Percentiles rank a stretch among this genome's conserved stretches.
Conservation (phyloP, 2,888 invertebrate genomes). For the Eupsilia transversa region DNA sequence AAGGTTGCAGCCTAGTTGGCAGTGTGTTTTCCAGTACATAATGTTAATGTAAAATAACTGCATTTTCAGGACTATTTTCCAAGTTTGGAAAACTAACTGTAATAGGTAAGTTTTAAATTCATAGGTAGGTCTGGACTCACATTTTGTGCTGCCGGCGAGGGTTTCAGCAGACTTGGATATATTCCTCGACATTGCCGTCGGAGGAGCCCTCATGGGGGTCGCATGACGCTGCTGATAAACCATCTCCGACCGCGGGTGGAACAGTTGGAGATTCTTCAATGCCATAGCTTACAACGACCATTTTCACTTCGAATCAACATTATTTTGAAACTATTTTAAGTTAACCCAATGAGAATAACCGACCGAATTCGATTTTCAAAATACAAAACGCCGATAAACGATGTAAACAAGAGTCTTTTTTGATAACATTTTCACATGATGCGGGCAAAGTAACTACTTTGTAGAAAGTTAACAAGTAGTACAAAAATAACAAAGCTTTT, state of each 20-base stretch:
- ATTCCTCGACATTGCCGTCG: conserved; percentile 80
- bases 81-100: background rate
- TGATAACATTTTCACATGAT: conserved; percentile 66
- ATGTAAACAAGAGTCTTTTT: conserved; percentile 52
- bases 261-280: conserved; percentile 84
- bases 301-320: conserved; percentile 52
- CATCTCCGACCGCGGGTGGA: conserved; percentile 82
- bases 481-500: conserved; percentile 19
- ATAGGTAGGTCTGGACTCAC: conserved; percentile 34
- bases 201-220: conserved; percentile 85
- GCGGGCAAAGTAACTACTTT: conserved; percentile 60
- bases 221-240: conserved; percentile 81
- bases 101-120: background rate
- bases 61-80: background rate
- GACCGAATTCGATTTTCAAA: conserved; percentile 38
- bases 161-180: conserved; percentile 87
- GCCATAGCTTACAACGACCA: conserved; percentile 78
- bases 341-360: conserved; percentile 32
- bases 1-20: no score
- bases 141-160: conserved; percentile 79
- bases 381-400: conserved; percentile 31
- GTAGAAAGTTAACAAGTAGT: conserved; percentile 49
- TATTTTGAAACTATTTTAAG: conserved; percentile 29
- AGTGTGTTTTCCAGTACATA: no score
- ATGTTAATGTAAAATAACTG: no score